These are phyloP conservation scores for Andrena flavipes DNA, from an alignment of 2,888 invertebrate species.

Conservation along the genomic window DNA sequence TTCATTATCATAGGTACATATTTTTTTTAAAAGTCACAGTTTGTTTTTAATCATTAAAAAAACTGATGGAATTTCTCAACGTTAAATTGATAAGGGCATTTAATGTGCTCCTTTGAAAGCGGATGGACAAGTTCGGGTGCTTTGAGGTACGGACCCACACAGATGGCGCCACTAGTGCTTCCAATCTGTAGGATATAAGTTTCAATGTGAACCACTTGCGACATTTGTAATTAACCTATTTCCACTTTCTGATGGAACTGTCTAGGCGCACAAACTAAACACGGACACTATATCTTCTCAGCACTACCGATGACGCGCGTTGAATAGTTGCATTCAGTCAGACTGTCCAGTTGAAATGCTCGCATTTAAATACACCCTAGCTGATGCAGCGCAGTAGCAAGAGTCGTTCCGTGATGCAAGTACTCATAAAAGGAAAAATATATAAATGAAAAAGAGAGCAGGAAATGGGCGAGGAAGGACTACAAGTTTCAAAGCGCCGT, in stretches of 20 bases:
- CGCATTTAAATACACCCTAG: background rate
- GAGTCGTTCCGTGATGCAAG: background rate
- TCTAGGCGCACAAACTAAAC: background rate
- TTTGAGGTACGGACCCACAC: background rate
- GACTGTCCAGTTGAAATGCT: background rate
- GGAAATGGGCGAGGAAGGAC: background rate
- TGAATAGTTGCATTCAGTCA: constrained; percentile 37
- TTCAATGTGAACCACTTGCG: background rate
- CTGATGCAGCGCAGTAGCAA: background rate
- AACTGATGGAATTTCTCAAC: too few species aligned
- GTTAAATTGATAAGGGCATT: background rate
- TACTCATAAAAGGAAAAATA: constrained; percentile 6
- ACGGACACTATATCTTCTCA: background rate
- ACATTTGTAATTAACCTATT: background rate
- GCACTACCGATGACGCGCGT: constrained; percentile 6
- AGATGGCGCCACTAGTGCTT: background rate
- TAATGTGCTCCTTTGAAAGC: background rate
- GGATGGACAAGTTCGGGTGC: background rate
- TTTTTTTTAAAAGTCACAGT: too few species aligned
- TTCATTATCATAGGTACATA: too few species aligned
- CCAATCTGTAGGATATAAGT: background rate
- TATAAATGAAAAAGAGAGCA: background rate
- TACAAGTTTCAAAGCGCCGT: background rate
- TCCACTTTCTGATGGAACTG: background rate
- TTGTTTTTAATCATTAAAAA: too few species aligned